phyloP scores from a whole-genome alignment of 2,113 vertebrate species.

The Acrocephalus arundinaceus region DNA sequence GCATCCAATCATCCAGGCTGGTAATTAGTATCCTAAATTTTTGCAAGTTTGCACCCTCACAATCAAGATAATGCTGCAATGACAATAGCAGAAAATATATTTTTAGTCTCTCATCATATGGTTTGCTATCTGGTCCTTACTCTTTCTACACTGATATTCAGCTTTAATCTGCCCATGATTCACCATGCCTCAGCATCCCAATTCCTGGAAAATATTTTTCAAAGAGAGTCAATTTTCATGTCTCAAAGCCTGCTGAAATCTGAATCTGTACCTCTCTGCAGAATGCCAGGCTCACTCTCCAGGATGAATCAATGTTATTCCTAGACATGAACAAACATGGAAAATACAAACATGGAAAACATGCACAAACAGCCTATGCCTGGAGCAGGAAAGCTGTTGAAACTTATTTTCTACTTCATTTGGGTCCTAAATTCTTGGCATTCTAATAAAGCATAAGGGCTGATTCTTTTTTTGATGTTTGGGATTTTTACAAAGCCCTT shows the following conservation, averaged over 20 bases:
- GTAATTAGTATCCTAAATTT: background rate
- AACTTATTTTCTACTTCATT: background rate
- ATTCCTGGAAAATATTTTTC: background rate
- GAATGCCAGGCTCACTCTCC: background rate
- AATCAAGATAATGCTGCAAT: background rate
- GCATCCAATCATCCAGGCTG: accelerated
- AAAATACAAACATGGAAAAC: background rate
- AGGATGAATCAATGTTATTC: background rate
- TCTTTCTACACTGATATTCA: background rate
- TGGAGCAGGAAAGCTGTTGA: background rate
- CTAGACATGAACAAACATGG: background rate
- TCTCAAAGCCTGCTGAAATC: background rate
- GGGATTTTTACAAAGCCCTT: background rate
- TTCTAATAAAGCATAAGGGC: background rate
- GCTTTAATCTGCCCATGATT: background rate
- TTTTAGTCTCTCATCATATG: background rate
- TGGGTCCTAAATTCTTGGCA: background rate
- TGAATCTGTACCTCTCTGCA: background rate
- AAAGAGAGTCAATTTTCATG: background rate
- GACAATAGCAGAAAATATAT: background rate
- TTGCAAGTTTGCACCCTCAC: background rate
- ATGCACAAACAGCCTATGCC: background rate
- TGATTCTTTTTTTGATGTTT: background rate
- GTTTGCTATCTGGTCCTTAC: background rate
- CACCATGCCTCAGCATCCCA: background rate